phyloP scores from a whole-genome alignment of 2,113 vertebrate genomes.

The Diglossa brunneiventris region DNA sequence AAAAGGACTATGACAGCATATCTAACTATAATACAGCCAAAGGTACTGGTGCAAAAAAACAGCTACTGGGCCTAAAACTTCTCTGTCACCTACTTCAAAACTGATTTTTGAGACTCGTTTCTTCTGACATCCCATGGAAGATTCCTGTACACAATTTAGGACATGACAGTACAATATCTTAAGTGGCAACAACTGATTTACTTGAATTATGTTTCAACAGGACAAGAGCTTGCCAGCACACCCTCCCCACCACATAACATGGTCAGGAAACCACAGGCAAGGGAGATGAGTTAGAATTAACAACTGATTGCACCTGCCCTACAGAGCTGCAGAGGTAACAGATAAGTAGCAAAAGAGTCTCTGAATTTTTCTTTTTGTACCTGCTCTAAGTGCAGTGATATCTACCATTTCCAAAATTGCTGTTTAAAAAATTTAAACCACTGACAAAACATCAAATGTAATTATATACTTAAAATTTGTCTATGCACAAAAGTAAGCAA shows the following conservation, averaged over 20 bases:
- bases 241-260: neutral
- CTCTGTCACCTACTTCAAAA: neutral
- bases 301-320: neutral
- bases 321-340: neutral
- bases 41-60: neutral
- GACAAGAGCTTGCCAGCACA: neutral
- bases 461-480: neutral
- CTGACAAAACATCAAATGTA: neutral
- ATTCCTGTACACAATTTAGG: neutral
- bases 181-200: neutral
- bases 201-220: neutral
- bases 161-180: neutral
- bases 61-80: neutral
- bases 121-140: neutral
- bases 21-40: neutral
- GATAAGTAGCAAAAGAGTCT: neutral
- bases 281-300: neutral
- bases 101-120: neutral
- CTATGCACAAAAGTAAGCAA: neutral
- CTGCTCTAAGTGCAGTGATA: neutral
- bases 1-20: neutral
- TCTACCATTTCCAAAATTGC: neutral
- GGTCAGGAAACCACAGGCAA: neutral
- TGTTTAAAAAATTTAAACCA: neutral
- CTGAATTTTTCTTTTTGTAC: neutral